phyloP scores from a whole-genome alignment of 2,113 vertebrate genomes.

The Indicator maculatus region DNA sequence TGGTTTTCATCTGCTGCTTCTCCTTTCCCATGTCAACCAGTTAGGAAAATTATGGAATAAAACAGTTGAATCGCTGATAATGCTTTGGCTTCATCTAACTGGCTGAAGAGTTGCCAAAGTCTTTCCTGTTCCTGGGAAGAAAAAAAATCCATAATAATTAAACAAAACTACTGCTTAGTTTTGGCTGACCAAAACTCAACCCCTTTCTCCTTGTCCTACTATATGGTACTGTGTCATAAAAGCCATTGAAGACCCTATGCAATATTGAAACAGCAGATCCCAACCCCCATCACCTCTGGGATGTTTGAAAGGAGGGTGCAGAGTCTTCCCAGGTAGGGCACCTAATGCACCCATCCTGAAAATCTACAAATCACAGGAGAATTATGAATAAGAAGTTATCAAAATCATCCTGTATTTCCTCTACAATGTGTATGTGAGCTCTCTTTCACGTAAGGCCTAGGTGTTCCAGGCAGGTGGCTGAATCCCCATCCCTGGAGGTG shows the following conservation, averaged over 20 bases:
- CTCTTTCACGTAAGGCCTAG: not conserved
- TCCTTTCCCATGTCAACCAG: slow-evolving; percentile 30
- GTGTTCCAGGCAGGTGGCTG: not conserved
- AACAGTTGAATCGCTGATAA: not conserved
- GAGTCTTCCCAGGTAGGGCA: not conserved
- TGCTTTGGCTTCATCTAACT: not conserved
- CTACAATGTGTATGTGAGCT: not conserved
- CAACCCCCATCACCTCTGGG: not conserved
- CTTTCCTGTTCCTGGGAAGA: not conserved
- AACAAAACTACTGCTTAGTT: not conserved
- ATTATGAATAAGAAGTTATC: not conserved
- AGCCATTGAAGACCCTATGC: not conserved
- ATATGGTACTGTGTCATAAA: not conserved
- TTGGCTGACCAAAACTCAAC: not conserved
- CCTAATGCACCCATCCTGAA: not conserved
- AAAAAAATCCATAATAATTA: not conserved
- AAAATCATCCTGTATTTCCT: not conserved
- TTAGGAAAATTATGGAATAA: slow-evolving; percentile 6
- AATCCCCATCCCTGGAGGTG: too few species aligned
- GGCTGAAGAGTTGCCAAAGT: not conserved
- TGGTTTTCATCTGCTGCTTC: slow-evolving; percentile 17
- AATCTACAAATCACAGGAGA: not conserved
- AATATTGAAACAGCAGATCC: not conserved
- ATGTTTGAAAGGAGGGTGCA: not conserved
- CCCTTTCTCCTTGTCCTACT: not conserved